Percentiles rank a stretch among this genome's conserved stretches.
These are phyloP conservation scores for Nycteola revayana DNA, from an alignment of 2,888 invertebrate genomes.

Conservation along the genomic window DNA sequence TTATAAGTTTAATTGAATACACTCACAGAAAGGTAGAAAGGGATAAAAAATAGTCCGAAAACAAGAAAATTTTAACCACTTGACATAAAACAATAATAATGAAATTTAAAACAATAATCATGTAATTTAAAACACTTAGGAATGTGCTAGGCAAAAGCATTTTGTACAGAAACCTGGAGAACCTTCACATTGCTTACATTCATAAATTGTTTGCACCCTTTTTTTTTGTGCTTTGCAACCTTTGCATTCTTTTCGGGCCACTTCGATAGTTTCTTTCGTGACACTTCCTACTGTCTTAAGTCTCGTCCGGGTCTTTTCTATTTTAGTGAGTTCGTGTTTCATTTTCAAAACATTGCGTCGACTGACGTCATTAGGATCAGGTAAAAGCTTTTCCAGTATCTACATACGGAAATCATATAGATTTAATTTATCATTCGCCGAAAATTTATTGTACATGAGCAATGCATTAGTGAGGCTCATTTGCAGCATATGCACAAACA, in stretches of 20 bases:
- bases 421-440: conserved; percentile 14
- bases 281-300: conserved; percentile 10
- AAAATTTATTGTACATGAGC: conserved; percentile 25
- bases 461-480: conserved; percentile 19
- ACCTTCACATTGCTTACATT: conserved; percentile 32
- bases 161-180: conserved; percentile 29
- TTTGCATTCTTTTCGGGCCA: conserved; percentile 33
- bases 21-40: conserved; percentile 5
- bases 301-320: conserved; percentile 22
- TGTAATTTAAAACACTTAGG: conserved; percentile 17
- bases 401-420: conserved; percentile 28
- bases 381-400: conserved; percentile 13
- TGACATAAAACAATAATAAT: conserved; percentile 1
- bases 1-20: conserved; percentile 12
- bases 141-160: conserved; percentile 25
- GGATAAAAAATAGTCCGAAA: conserved; percentile 6
- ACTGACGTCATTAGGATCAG: conserved; percentile 18
- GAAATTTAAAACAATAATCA: conserved; percentile 6
- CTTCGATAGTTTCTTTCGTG: conserved; percentile 20
- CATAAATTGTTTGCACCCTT: conserved; percentile 30
- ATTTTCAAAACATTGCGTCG: conserved; percentile 22
- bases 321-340: conserved; percentile 30
- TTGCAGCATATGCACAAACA: conserved; percentile 28
- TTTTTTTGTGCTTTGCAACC: conserved; percentile 32
- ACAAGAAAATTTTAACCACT: conserved; percentile 6